Evolutionary conservation across 2,888 invertebrate species (phyloP).

Genomic region (Stenurella melanura): DNA sequence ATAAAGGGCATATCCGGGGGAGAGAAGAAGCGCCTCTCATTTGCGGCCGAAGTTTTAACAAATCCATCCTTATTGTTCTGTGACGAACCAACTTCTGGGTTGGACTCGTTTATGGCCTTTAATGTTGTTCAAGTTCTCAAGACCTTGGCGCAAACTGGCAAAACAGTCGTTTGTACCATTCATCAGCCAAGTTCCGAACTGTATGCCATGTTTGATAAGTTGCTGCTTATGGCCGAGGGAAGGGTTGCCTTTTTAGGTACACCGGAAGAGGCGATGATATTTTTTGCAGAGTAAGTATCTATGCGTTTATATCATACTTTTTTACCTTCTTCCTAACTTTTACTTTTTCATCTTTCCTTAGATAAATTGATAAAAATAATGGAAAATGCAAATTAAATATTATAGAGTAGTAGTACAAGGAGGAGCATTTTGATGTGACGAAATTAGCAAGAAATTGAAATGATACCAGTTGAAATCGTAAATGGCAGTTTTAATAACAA

Average conservation of each 20-base stretch:
- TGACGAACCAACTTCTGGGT: conserved; percentile 93
- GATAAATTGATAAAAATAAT: no score
- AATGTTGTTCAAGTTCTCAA: conserved; percentile 89
- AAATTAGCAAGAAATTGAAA: no score
- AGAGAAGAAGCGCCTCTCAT: conserved; percentile 94
- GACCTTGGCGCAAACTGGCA: conserved; percentile 85
- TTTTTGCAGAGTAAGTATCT: conserved; percentile 84
- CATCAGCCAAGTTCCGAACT: conserved; percentile 97
- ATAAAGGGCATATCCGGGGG: conserved; percentile 97
- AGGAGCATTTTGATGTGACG: no score
- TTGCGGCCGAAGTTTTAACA: conserved; percentile 97
- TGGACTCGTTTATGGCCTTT: conserved; percentile 98
- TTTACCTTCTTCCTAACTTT: no score
- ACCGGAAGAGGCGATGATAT: conserved; percentile 84
- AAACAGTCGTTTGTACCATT: conserved; percentile 93
- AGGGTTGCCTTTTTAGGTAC: conserved; percentile 91
- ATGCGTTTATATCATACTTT: no score
- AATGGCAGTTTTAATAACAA: no score
- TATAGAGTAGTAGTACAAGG: no score
- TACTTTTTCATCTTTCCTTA: no score
- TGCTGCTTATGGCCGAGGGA: conserved; percentile 93
- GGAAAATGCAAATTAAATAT: no score
- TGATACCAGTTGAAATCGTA: no score
- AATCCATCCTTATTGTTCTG: conserved; percentile 97
- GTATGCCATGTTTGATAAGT: conserved; percentile 91